Percentiles rank a stretch among this genome's conserved stretches.
These are phyloP conservation scores for Diorhabda carinulata DNA, from an alignment of 1,140 invertebrate genomes.

Conservation along the genomic window DNA sequence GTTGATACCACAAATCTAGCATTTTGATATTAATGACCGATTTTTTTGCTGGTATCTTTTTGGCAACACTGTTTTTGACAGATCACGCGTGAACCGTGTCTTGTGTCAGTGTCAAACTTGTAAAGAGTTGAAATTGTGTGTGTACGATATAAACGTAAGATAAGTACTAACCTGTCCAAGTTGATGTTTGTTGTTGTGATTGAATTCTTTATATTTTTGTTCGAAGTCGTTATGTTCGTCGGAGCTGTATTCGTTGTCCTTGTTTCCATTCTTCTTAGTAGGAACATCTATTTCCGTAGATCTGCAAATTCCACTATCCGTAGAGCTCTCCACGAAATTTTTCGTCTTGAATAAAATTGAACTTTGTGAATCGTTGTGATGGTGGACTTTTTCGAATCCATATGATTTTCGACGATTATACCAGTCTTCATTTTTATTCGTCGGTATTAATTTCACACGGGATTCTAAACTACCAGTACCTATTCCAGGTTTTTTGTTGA, in stretches of 20 bases:
- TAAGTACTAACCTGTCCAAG: slow-evolving; percentile 11
- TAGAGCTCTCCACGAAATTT: slow-evolving; percentile 61
- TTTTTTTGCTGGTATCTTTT: too few species aligned
- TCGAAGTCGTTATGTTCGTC: slow-evolving; percentile 29
- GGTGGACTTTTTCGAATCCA: slow-evolving; percentile 65
- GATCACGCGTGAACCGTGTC: too few species aligned
- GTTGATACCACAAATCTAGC: too few species aligned
- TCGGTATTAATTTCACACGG: slow-evolving; percentile 47
- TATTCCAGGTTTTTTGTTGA: slow-evolving; percentile 43
- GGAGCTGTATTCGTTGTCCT: slow-evolving; percentile 22
- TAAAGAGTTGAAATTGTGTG: too few species aligned
- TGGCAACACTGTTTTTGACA: too few species aligned
- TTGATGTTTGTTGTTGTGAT: slow-evolving; percentile 17
- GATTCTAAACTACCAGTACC: slow-evolving; percentile 58
- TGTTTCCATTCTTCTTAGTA: slow-evolving; percentile 26
- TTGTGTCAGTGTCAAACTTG: too few species aligned
- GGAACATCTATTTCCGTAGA: slow-evolving; percentile 57
- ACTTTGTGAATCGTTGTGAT: slow-evolving; percentile 46
- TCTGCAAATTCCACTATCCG: slow-evolving; percentile 67
- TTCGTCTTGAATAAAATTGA: slow-evolving; percentile 46
- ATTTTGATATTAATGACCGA: too few species aligned
- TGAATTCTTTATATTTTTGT: slow-evolving; percentile 16
- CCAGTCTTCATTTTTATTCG: slow-evolving; percentile 57
- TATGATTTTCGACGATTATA: slow-evolving; percentile 67
- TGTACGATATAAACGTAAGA: neutral